Conservation (phyloP, 2,113 vertebrate species). For the Brachyhypopomus occidentalis region DNA sequence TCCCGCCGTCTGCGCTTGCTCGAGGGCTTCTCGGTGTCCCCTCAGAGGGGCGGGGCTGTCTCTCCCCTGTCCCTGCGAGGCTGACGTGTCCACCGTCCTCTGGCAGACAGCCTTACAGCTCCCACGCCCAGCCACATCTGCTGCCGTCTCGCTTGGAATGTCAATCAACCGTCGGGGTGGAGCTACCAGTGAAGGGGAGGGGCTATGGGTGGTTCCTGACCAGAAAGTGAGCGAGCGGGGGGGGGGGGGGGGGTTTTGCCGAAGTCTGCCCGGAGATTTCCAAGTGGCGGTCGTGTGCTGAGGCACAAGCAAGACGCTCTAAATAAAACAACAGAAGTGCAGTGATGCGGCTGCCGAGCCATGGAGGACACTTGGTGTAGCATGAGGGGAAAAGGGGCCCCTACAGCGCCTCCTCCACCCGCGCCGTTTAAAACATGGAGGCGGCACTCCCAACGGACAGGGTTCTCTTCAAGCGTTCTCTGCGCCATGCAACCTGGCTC, state of each 20-base stretch:
- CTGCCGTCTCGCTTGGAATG: background rate
- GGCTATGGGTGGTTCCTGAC: background rate
- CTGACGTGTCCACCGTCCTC: slow-evolving; percentile 22
- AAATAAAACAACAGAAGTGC: slow-evolving; percentile 31
- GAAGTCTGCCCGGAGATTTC: slow-evolving; percentile 7
- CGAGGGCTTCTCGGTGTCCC: too few species aligned
- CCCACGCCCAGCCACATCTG: background rate
- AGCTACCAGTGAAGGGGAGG: too few species aligned
- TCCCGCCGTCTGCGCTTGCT: too few species aligned
- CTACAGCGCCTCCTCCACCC: background rate
- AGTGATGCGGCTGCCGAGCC: background rate
- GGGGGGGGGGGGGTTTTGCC: background rate
- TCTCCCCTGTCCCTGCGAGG: background rate
- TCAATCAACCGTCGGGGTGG: slow-evolving; percentile 5
- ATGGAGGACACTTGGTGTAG: background rate
- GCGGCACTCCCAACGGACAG: background rate
- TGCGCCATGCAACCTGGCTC: background rate
- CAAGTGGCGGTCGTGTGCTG: background rate
- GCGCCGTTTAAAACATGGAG: background rate
- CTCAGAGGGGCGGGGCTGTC: background rate
- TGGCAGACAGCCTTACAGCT: background rate
- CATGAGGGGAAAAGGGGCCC: background rate
- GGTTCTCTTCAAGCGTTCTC: too few species aligned
- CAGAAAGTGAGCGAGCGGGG: background rate
- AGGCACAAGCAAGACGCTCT: slow-evolving; percentile 19